phyloP scores from a whole-genome alignment of 2,113 vertebrate species.

The Penelope pileata region DNA sequence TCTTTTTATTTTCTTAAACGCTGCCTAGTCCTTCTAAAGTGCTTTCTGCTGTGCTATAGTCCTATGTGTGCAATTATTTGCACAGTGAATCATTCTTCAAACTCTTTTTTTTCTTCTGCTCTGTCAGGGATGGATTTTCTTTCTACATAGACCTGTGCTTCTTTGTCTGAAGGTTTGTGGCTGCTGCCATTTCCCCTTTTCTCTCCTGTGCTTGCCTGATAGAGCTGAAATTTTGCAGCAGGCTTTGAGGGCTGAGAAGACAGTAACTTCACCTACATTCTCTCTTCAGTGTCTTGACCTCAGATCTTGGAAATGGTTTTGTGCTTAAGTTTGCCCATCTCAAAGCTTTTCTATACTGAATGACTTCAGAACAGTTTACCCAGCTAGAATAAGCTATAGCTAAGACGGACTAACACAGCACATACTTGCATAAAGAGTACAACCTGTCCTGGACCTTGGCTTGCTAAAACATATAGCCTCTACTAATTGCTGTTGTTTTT shows the following conservation, averaged over 20 bases:
- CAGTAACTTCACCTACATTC: neutral
- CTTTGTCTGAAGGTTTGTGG: neutral
- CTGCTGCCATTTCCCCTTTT: neutral
- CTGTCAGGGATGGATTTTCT: neutral
- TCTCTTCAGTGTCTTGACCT: neutral
- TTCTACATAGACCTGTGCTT: neutral
- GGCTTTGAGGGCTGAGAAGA: neutral
- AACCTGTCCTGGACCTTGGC: neutral
- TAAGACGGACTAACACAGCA: neutral
- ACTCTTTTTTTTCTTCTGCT: neutral
- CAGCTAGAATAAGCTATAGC: neutral
- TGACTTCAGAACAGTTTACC: neutral
- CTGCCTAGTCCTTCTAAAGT: neutral
- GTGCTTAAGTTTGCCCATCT: neutral
- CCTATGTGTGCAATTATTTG: neutral
- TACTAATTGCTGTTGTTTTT: neutral
- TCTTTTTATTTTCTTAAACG: accelerated
- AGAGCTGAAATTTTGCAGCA: neutral
- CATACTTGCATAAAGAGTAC: neutral
- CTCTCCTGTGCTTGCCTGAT: neutral
- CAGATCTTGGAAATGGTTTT: neutral
- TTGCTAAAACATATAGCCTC: neutral
- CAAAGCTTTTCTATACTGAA: neutral
- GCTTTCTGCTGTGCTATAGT: neutral
- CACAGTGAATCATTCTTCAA: neutral